Evolutionary conservation across 2,888 invertebrate genomes (phyloP).

Genomic region (Marasmarcha lunaedactyla): DNA sequence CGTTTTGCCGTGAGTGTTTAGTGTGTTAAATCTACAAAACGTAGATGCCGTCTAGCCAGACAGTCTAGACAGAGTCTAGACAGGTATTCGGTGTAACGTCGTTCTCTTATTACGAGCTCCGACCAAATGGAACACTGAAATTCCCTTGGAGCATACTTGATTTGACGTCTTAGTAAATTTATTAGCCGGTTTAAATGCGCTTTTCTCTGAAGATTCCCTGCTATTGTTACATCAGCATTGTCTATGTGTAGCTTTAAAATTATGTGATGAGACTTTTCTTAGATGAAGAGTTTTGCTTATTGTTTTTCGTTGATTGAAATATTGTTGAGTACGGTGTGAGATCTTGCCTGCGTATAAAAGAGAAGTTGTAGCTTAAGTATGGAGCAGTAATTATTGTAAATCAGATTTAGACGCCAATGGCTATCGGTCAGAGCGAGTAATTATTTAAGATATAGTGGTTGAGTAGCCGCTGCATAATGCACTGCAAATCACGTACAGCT

Average conservation of each 20-base stretch:
- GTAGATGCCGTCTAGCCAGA: slow-evolving; percentile 56
- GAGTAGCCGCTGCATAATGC: slow-evolving; percentile 22
- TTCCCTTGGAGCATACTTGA: slow-evolving; percentile 19
- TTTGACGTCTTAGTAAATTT: slow-evolving; percentile 14
- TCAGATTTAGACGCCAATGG: no score
- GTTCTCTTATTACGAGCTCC: slow-evolving; percentile 44
- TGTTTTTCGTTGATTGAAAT: no score
- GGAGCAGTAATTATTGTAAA: no score
- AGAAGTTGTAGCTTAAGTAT: no score
- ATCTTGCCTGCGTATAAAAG: no score
- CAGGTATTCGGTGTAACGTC: slow-evolving; percentile 57
- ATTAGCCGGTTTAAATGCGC: slow-evolving; percentile 8
- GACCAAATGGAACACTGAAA: slow-evolving; percentile 21
- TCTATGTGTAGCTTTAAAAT: no score
- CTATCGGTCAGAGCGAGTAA: no score
- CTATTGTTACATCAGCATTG: no score
- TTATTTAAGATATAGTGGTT: background rate
- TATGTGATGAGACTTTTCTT: no score
- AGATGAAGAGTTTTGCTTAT: no score
- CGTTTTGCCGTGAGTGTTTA: slow-evolving; percentile 12
- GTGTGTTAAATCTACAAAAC: slow-evolving; percentile 39
- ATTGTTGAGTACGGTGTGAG: no score
- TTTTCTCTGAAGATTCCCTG: background rate
- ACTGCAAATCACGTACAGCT: slow-evolving; percentile 22
- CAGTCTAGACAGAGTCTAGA: slow-evolving; percentile 64